Conservation (phyloP, 30 jellyfish, hydroid and myxozoan species). For the Turritopsis dohrnii region DNA sequence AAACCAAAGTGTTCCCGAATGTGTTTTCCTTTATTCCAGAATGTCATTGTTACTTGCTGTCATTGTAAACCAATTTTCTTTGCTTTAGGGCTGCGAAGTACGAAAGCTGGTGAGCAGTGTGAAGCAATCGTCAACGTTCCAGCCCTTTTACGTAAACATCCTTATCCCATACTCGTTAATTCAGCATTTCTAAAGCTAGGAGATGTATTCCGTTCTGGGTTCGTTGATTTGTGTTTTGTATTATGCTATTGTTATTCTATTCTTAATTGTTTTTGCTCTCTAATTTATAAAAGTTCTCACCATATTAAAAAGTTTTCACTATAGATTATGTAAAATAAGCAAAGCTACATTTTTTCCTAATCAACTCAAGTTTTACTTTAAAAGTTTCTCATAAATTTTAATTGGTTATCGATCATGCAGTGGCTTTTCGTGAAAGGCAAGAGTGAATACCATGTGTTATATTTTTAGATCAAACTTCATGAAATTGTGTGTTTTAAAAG, state of each 20-base stretch:
- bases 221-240: constrained; percentile 4
- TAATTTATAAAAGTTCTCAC: too few relatives aligned
- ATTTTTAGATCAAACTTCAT: constrained; percentile 75
- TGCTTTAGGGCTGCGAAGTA: constrained; percentile 78
- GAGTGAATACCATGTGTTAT: neutral
- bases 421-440: neutral
- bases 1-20: too few relatives aligned
- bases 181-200: constrained; percentile 93
- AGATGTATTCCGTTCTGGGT: constrained; percentile 98
- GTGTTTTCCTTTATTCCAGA: too few relatives aligned
- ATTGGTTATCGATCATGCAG: neutral
- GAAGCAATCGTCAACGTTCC: constrained; percentile 94
- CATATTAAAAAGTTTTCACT: too few relatives aligned
- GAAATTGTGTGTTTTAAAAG: constrained; percentile 93
- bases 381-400: too few relatives aligned
- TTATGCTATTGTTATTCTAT: too few relatives aligned
- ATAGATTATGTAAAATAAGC: too few relatives aligned
- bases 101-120: constrained; percentile 93
- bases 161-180: constrained; percentile 91
- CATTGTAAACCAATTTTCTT: neutral
- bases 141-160: constrained; percentile 73
- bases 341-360: too few relatives aligned
- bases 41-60: too few relatives aligned
- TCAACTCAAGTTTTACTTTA: too few relatives aligned
- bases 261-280: too few relatives aligned